phyloP scores from a whole-genome alignment of 2,113 vertebrate genomes.

The Henicopernis longicauda region DNA sequence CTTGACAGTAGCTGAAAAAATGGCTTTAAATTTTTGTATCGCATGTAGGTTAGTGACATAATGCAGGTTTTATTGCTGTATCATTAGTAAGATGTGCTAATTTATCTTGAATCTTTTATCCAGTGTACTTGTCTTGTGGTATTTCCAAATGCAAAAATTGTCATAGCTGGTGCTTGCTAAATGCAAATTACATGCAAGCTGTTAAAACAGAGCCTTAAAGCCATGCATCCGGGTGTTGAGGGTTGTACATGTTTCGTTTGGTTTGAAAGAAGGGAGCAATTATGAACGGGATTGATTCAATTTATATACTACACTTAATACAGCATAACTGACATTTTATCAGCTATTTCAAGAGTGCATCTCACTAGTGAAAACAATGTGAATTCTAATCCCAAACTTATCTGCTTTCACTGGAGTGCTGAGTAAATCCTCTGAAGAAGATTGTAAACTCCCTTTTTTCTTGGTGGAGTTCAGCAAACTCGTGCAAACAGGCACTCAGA shows the following conservation, averaged over 20 bases:
- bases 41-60: neutral
- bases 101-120: neutral
- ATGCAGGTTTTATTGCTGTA: neutral
- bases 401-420: neutral
- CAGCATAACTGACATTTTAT: neutral
- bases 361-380: neutral
- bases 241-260: neutral
- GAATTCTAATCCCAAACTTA: neutral
- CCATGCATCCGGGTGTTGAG: neutral
- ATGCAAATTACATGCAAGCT: neutral
- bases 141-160: neutral
- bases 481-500: neutral
- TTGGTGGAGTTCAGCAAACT: neutral
- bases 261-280: conserved; percentile 49
- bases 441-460: neutral
- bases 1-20: neutral
- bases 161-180: neutral
- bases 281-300: conserved; percentile 3
- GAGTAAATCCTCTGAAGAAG: neutral
- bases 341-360: neutral
- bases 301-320: neutral
- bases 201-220: conserved; percentile 30
- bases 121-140: neutral
- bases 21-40: neutral
- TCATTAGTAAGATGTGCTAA: neutral